Evolutionary conservation across 2,797 vertebrate species (phyloP).

Genomic region (Botia almorhae): DNA sequence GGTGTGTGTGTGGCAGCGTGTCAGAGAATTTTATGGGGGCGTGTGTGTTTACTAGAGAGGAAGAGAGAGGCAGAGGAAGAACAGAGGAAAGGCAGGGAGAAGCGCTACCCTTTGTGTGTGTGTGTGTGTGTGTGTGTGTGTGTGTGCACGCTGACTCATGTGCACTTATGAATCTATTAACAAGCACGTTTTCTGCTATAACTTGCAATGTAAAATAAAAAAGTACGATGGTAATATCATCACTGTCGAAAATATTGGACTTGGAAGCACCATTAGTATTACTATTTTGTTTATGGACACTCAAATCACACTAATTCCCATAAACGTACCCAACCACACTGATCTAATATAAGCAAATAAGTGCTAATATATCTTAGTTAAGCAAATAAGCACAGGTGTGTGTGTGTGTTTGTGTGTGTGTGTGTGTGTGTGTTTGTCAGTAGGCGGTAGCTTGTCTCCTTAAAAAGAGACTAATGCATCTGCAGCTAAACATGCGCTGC

Average conservation of each 20-base stretch:
- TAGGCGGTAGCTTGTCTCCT: constrained; percentile 2
- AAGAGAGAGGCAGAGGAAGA: constrained; percentile 61
- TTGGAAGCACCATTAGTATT: neutral
- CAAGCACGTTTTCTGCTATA: neutral
- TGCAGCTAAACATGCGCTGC: neutral
- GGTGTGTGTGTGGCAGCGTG: constrained; percentile 66
- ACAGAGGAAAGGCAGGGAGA: constrained; percentile 43
- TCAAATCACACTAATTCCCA: neutral
- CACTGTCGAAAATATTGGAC: neutral
- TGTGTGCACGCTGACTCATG: no score
- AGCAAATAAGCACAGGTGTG: constrained; percentile 9
- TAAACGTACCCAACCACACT: neutral
- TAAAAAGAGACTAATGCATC: constrained; percentile 7
- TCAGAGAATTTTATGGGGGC: constrained; percentile 61
- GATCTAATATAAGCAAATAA: neutral
- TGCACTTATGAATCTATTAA: neutral
- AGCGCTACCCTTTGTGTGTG: constrained; percentile 43
- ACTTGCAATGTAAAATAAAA: neutral
- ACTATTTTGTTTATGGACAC: no score
- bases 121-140: neutral
- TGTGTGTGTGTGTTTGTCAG: constrained; percentile 3
- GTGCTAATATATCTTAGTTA: neutral
- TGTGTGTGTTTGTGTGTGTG: neutral
- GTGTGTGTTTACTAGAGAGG: constrained; percentile 61
- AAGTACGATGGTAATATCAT: neutral